These are phyloP conservation scores for Actenoides hombroni DNA, from an alignment of 2,113 vertebrate species.

Conservation along the genomic window DNA sequence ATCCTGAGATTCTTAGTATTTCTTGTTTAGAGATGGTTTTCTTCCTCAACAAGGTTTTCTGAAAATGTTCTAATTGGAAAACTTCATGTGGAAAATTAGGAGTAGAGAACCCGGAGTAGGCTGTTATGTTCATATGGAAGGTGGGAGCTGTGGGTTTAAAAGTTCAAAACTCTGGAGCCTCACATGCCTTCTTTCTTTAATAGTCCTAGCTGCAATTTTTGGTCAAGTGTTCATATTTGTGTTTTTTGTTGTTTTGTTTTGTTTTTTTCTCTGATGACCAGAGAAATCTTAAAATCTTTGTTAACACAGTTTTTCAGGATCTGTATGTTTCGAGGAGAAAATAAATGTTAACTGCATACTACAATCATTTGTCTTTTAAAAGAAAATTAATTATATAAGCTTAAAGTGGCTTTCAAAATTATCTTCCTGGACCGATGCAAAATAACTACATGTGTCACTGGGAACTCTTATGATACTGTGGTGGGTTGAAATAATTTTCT, in stretches of 20 bases:
- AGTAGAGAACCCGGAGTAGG: not conserved
- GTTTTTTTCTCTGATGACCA: not conserved
- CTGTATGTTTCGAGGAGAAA: not conserved
- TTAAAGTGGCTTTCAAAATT: not conserved
- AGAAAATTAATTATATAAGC: not conserved
- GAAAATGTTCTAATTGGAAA: not conserved
- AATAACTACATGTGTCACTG: not conserved
- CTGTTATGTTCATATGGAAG: not conserved
- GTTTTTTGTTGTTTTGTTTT: not conserved
- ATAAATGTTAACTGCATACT: not conserved
- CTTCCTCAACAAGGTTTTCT: not conserved
- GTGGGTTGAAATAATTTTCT: not conserved
- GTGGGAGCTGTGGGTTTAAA: not conserved
- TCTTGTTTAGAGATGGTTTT: not conserved
- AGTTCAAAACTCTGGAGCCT: not conserved
- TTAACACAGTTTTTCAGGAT: not conserved
- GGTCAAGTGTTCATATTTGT: not conserved
- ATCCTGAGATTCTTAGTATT: not conserved
- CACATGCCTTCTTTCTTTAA: not conserved
- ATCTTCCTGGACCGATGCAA: not conserved
- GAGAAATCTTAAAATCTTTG: not conserved
- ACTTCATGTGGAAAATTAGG: not conserved
- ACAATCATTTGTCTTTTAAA: not conserved
- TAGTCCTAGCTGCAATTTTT: not conserved
- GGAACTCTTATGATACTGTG: not conserved